These are phyloP conservation scores for Pterophyllum scalare DNA, from an alignment of 2,113 vertebrate genomes.

Conservation along the genomic window DNA sequence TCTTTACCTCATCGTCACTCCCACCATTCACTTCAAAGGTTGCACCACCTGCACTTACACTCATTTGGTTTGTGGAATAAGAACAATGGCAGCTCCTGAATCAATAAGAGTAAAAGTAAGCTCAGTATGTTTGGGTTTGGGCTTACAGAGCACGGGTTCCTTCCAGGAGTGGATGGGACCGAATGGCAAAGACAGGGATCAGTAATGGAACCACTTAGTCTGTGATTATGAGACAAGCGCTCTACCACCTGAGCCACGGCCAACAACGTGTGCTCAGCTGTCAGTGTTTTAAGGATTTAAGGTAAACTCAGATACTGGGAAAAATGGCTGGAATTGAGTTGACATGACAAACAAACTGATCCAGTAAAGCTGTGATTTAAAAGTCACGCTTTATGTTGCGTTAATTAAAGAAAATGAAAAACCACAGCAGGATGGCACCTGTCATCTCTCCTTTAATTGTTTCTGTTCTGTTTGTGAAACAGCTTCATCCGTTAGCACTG, in stretches of 20 bases:
- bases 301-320: background rate
- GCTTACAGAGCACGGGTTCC: background rate
- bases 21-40: conserved; percentile 17
- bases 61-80: background rate
- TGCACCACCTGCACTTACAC: background rate
- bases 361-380: background rate
- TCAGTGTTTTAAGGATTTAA: background rate
- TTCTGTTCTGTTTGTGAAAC: background rate
- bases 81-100: background rate
- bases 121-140: background rate
- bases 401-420: background rate
- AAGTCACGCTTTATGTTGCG: background rate
- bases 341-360: background rate
- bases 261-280: background rate
- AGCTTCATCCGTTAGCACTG: background rate
- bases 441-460: no score
- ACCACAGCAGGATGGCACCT: background rate
- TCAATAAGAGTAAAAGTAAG: background rate
- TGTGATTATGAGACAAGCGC: background rate
- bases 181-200: background rate
- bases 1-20: background rate
- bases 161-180: no score
- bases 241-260: background rate
- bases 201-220: background rate
- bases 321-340: no score